phyloP scores from a whole-genome alignment of 2,113 vertebrate species.

The Oreocharis arfaki region DNA sequence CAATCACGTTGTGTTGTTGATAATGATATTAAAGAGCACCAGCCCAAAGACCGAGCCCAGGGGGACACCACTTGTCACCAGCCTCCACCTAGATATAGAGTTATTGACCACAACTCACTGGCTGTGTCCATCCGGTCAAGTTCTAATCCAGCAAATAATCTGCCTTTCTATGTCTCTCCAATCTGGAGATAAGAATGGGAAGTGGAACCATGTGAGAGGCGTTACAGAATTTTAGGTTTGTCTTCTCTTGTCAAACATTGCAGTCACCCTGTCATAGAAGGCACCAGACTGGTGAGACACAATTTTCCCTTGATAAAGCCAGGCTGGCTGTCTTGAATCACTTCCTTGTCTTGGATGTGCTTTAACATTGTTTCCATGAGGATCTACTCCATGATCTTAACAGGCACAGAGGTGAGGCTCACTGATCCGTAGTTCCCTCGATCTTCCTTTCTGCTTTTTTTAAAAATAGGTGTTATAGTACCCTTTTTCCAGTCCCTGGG shows the following conservation, averaged over 20 bases:
- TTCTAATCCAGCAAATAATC: neutral
- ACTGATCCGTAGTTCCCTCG: too few species aligned
- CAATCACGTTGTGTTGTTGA: rapidly evolving
- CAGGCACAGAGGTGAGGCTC: neutral
- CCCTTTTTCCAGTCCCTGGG: neutral
- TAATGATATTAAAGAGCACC: neutral
- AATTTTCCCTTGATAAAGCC: neutral
- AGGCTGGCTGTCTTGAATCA: neutral
- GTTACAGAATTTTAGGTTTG: neutral
- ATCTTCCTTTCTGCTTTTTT: neutral
- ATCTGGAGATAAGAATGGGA: neutral
- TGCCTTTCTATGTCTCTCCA: neutral
- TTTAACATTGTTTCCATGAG: neutral
- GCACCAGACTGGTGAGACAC: neutral
- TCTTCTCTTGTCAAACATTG: neutral
- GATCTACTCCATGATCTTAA: neutral
- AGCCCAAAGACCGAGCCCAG: neutral
- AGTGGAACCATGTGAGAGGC: neutral
- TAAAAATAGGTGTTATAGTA: neutral
- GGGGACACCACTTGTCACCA: neutral
- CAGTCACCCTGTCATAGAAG: neutral
- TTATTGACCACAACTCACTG: neutral
- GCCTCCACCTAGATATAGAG: neutral
- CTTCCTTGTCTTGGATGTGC: neutral
- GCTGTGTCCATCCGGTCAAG: neutral